These are phyloP conservation scores for Clamator glandarius DNA, from an alignment of 2,797 vertebrate species.

Conservation along the genomic window DNA sequence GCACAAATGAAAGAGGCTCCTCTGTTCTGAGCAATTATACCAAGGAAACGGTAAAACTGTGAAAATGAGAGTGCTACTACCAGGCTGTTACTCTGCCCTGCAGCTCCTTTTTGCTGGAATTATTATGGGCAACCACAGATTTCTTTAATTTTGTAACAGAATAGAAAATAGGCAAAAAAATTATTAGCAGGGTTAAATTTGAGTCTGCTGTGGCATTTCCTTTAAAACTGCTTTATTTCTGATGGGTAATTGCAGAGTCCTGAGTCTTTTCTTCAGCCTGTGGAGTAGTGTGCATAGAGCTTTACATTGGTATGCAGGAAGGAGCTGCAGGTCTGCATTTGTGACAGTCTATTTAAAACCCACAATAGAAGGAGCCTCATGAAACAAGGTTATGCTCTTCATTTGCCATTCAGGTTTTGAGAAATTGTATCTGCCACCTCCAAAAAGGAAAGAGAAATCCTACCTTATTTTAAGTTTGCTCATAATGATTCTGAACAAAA, in stretches of 20 bases:
- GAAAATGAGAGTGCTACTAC: background rate
- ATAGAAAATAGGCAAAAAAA: background rate
- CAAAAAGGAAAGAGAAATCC: conserved; percentile 12
- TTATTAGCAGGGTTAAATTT: background rate
- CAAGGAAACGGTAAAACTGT: background rate
- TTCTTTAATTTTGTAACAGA: background rate
- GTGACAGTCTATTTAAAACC: conserved; percentile 60
- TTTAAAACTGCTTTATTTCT: background rate
- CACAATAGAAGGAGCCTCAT: conserved; percentile 35
- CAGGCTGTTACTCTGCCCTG: background rate
- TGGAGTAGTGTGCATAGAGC: background rate
- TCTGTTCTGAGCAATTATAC: background rate
- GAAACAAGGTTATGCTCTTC: conserved; percentile 59
- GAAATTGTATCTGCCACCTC: conserved; percentile 30
- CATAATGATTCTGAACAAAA: background rate
- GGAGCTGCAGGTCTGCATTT: conserved; percentile 19
- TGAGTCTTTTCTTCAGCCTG: background rate
- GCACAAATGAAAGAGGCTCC: background rate
- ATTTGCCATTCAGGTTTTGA: conserved; percentile 52
- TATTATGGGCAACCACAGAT: background rate
- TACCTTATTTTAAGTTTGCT: background rate
- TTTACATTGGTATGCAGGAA: conserved; percentile 8
- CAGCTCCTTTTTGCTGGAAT: background rate
- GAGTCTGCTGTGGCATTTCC: background rate
- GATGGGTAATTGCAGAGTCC: background rate